Conservation (phyloP, 2,797 vertebrate species). For the Smutsia temminckii region DNA sequence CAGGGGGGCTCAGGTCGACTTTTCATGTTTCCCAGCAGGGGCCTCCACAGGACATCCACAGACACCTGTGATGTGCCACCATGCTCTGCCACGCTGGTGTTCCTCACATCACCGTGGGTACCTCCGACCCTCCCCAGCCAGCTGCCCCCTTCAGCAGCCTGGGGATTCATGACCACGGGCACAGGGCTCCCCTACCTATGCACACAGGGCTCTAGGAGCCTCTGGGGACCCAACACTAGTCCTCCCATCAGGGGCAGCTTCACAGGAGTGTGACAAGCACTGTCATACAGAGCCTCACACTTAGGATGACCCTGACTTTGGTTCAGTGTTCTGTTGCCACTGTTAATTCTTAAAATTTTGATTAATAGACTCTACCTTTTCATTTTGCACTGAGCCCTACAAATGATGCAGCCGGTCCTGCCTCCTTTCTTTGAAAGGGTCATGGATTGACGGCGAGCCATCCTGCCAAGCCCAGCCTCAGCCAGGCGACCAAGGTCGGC, state of each 20-base stretch:
- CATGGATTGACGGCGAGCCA: neutral
- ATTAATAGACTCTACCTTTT: neutral
- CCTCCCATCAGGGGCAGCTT: neutral
- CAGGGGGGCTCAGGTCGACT: neutral
- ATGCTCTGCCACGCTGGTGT: neutral
- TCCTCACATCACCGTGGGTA: accelerated
- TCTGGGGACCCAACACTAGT: neutral
- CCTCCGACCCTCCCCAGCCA: neutral
- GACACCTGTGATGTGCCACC: neutral
- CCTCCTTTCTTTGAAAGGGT: neutral
- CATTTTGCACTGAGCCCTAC: neutral
- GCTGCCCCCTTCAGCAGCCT: accelerated
- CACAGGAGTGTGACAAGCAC: accelerated
- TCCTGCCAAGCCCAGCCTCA: neutral
- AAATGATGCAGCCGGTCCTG: neutral
- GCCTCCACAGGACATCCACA: neutral
- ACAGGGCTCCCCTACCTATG: no score
- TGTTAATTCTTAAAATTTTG: neutral
- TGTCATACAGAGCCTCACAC: accelerated
- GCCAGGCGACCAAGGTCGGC: neutral
- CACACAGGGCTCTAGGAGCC: neutral
- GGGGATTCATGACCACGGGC: neutral
- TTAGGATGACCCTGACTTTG: neutral
- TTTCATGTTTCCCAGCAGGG: neutral
- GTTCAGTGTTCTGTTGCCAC: neutral